Percentiles rank a stretch among this genome's conserved stretches.
Evolutionary conservation across 2,888 invertebrate genomes (phyloP).

Genomic region (Trissoscelio sp.): DNA sequence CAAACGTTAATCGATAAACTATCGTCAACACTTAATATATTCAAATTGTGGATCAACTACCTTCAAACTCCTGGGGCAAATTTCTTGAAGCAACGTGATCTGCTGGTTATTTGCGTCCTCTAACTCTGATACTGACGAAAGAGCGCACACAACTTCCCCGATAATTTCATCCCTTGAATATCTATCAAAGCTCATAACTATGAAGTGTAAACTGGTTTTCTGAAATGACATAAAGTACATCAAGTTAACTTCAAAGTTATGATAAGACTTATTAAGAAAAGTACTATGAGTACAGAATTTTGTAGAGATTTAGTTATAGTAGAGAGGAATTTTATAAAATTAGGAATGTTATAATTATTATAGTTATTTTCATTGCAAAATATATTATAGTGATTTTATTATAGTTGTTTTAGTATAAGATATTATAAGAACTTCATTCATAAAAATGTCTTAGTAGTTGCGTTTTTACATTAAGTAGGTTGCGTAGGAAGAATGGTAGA

Average conservation of each 20-base stretch:
- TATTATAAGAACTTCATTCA: too few species aligned
- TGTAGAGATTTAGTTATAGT: too few species aligned
- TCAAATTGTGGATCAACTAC: constrained; percentile 82
- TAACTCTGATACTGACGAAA: constrained; percentile 87
- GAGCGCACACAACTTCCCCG: constrained; percentile 96
- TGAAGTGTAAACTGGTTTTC: constrained; percentile 96
- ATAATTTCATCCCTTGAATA: constrained; percentile 99
- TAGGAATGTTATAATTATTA: too few species aligned
- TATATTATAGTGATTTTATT: too few species aligned
- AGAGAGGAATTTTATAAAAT: too few species aligned
- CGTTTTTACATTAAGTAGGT: too few species aligned
- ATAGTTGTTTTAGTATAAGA: too few species aligned
- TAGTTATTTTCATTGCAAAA: too few species aligned
- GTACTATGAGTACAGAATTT: too few species aligned
- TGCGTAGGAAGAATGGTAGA: too few species aligned
- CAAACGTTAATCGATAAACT: not conserved
- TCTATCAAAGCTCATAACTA: constrained; percentile 92
- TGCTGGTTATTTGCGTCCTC: constrained; percentile 90
- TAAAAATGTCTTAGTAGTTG: too few species aligned
- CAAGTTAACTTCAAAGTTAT: not conserved
- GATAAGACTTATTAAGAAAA: too few species aligned
- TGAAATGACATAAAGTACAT: constrained; percentile 78
- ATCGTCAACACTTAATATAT: not conserved
- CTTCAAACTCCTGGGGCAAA: constrained; percentile 96
- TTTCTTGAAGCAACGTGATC: constrained; percentile 93